These are phyloP conservation scores for Rhopalosiphum nymphaeae DNA, from an alignment of 2,888 invertebrate species.

Conservation along the genomic window DNA sequence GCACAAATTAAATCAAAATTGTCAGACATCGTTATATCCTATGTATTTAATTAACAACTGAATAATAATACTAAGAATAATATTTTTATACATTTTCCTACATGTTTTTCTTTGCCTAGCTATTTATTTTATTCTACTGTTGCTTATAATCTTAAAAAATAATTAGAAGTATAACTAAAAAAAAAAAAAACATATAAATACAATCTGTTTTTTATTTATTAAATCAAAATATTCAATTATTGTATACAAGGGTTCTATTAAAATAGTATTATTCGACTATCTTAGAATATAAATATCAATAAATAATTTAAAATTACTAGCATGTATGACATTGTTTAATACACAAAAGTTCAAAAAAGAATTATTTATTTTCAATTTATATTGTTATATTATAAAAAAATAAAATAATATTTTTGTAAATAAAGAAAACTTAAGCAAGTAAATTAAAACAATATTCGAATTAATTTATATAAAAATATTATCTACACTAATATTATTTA, in stretches of 20 bases:
- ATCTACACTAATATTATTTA: conserved; percentile 37
- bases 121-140: neutral
- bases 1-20: neutral
- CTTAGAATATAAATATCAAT: neutral
- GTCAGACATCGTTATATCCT: neutral
- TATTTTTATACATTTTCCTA: neutral
- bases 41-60: neutral
- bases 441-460: neutral
- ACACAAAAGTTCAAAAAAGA: neutral
- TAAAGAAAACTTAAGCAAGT: neutral
- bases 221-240: neutral
- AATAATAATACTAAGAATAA: neutral
- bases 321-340: neutral
- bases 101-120: neutral
- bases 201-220: neutral
- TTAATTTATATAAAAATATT: conserved; percentile 9
- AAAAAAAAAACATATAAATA: neutral
- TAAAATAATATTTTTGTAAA: neutral
- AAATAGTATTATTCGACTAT: neutral
- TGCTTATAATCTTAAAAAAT: neutral
- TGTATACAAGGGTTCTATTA: neutral
- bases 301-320: neutral
- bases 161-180: neutral
- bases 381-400: neutral
- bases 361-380: neutral